phyloP scores from a whole-genome alignment of 2,888 invertebrate genomes.

The Venusia cambrica region DNA sequence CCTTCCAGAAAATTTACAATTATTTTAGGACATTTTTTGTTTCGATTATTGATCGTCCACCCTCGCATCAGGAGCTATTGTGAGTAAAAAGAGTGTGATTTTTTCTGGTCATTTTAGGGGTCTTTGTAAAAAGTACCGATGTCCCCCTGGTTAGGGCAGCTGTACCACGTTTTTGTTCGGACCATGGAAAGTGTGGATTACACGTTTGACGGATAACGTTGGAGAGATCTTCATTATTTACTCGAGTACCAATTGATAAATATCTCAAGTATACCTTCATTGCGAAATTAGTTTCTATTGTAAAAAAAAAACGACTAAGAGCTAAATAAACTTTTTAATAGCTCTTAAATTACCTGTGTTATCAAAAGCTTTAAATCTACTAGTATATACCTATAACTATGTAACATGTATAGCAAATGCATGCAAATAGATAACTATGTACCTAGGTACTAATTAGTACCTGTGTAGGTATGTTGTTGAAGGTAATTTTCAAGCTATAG shows the following conservation, averaged over 20 bases:
- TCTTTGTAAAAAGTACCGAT: conserved; percentile 73
- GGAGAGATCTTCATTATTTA: conserved; percentile 15
- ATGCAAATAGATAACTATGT: too few relatives aligned
- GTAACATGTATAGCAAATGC: too few relatives aligned
- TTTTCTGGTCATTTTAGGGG: conserved; percentile 74
- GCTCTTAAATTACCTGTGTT: too few relatives aligned
- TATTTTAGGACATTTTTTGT: conserved; percentile 68
- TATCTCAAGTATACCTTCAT: too few relatives aligned
- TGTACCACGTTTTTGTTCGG: conserved; percentile 43
- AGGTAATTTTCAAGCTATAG: too few relatives aligned
- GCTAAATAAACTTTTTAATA: too few relatives aligned
- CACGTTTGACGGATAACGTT: conserved; percentile 25
- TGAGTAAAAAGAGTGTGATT: conserved; percentile 63
- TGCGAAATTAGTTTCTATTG: too few relatives aligned
- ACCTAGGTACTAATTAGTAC: too few relatives aligned
- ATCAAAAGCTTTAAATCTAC: too few relatives aligned
- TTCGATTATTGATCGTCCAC: conserved; percentile 73
- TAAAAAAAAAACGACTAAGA: too few relatives aligned
- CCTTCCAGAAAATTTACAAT: conserved; percentile 70
- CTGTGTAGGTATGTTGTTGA: too few relatives aligned
- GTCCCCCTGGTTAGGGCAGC: conserved; percentile 68
- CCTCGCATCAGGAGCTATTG: conserved; percentile 71
- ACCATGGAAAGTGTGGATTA: conserved; percentile 52
- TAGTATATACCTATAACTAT: too few relatives aligned
- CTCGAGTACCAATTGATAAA: conserved; percentile 19